Percentiles rank a stretch among this genome's conserved stretches.
Evolutionary conservation across 2,888 invertebrate genomes (phyloP).

Genomic region (Eupelmus urozonus): DNA sequence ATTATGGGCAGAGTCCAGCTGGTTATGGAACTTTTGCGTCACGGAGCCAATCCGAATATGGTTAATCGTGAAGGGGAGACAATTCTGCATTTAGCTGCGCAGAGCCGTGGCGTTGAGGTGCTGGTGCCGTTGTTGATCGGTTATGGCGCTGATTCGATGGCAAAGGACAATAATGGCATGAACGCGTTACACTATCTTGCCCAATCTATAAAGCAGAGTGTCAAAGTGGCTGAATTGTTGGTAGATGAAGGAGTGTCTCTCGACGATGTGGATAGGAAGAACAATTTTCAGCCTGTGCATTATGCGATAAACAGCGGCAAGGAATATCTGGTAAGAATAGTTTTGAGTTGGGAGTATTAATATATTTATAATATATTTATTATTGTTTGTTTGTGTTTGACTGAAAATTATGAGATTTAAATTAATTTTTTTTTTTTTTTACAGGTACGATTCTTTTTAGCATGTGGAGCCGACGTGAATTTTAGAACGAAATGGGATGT

Average conservation of each 20-base stretch:
- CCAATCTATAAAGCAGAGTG: background rate
- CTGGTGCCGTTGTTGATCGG: background rate
- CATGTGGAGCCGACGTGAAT: background rate
- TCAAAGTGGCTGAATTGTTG: background rate
- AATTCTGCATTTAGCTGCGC: background rate
- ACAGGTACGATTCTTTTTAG: background rate
- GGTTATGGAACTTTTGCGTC: background rate
- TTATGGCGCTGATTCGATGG: background rate
- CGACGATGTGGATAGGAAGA: background rate
- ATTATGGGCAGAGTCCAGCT: background rate
- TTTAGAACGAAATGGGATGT: background rate
- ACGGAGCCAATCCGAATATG: background rate
- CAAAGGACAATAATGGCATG: background rate
- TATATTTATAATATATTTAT: background rate
- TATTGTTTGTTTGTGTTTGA: no score
- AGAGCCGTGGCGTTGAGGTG: background rate
- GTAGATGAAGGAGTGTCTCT: background rate
- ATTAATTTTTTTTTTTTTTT: background rate
- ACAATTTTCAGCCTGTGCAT: background rate
- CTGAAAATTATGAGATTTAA: no score
- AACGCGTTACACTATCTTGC: constrained; percentile 7
- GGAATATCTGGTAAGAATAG: background rate
- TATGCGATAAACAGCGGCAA: background rate
- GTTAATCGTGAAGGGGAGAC: background rate
- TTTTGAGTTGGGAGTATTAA: background rate